Percentiles rank a stretch among this genome's conserved stretches.
Evolutionary conservation across 2,888 invertebrate genomes (phyloP).

Genomic region (Dryocosmus kuriphilus): DNA sequence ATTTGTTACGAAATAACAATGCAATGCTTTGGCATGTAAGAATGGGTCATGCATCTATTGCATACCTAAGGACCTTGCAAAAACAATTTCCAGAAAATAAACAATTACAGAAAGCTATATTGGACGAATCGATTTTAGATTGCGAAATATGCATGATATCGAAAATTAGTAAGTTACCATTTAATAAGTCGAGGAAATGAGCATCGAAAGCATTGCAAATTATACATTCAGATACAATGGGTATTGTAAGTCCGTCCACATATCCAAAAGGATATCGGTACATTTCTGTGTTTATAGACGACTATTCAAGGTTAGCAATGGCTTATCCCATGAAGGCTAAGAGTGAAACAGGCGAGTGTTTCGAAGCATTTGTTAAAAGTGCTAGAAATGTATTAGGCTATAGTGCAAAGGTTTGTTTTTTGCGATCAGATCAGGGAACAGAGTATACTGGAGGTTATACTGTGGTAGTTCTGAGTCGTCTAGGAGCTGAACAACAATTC

Average conservation of each 20-base stretch:
- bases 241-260: too few relatives aligned
- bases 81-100: constrained; percentile 45
- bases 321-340: not conserved
- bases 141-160: constrained; percentile 48
- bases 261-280: constrained; percentile 28
- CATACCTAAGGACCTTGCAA: constrained; percentile 43
- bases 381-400: constrained; percentile 38
- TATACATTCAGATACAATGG: constrained; percentile 39
- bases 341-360: not conserved
- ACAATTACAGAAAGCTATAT: constrained; percentile 35
- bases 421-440: too few relatives aligned
- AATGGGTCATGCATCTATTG: constrained; percentile 57
- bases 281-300: too few relatives aligned
- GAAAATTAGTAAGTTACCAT: constrained; percentile 57
- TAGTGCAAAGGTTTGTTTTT: too few relatives aligned
- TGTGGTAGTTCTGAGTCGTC: too few relatives aligned
- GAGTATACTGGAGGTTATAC: too few relatives aligned
- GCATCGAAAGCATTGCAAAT: constrained; percentile 54
- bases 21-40: constrained; percentile 61
- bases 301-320: too few relatives aligned
- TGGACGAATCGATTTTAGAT: too few relatives aligned
- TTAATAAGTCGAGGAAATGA: constrained; percentile 45
- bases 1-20: constrained; percentile 41
- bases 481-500: too few relatives aligned
- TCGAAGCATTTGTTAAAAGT: constrained; percentile 30